phyloP scores from a whole-genome alignment of 2,797 vertebrate genomes.

The Emys orbicularis region DNA sequence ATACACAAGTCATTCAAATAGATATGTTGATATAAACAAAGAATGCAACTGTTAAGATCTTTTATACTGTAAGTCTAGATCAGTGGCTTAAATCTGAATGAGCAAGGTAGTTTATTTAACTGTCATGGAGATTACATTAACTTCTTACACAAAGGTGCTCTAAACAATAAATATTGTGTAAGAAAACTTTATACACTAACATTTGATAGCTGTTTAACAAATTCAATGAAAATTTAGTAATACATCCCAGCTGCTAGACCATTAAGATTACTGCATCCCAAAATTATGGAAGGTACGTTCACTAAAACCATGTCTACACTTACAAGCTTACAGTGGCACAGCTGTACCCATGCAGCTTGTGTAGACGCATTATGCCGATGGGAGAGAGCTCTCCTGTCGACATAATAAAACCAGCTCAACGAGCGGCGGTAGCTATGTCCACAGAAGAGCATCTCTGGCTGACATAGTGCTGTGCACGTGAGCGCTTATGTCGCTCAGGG shows the following conservation, averaged over 20 bases:
- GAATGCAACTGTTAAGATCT: not conserved
- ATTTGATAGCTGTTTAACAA: not conserved
- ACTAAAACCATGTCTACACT: too few relatives aligned
- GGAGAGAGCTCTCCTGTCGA: too few relatives aligned
- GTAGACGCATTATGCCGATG: too few relatives aligned
- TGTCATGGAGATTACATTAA: not conserved
- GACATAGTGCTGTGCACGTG: too few relatives aligned
- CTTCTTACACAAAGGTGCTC: not conserved
- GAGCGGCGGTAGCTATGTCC: too few relatives aligned
- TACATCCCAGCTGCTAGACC: not conserved
- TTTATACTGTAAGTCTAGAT: not conserved
- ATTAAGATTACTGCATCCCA: not conserved
- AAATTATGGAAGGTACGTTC: not conserved
- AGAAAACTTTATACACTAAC: fast-evolving
- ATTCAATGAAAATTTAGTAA: not conserved
- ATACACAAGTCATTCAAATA: not conserved
- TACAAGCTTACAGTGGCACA: too few relatives aligned
- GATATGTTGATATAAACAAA: not conserved
- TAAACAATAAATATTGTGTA: not conserved
- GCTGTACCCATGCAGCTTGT: too few relatives aligned
- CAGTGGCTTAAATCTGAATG: not conserved
- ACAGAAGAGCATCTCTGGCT: too few relatives aligned
- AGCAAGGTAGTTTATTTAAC: fast-evolving
- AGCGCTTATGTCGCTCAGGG: too few relatives aligned
- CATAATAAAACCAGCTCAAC: too few relatives aligned